Conservation (phyloP, 2,888 invertebrate species). For the Brachypterus glaber region DNA sequence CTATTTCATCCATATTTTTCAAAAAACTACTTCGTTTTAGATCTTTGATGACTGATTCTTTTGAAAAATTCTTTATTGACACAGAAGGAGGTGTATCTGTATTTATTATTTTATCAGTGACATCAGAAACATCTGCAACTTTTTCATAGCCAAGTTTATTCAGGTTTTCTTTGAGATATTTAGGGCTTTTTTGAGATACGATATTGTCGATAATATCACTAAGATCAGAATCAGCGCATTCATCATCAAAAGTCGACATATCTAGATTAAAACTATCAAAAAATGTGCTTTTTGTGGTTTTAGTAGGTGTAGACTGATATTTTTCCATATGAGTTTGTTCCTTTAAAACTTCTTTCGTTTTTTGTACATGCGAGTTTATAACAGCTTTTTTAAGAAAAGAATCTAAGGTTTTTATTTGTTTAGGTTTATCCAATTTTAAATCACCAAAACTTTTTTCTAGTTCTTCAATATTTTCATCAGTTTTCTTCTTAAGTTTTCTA, state of each 20-base stretch:
- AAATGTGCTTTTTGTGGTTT: conserved; percentile 14
- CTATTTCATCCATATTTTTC: neutral
- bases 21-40: too few species aligned
- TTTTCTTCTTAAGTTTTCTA: conserved; percentile 17
- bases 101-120: neutral
- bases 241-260: conserved; percentile 36
- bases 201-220: conserved; percentile 48
- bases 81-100: neutral
- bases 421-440: conserved; percentile 12
- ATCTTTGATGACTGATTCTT: too few species aligned
- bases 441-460: conserved; percentile 17
- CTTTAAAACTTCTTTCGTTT: conserved; percentile 23
- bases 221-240: conserved; percentile 40
- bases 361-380: conserved; percentile 27
- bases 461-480: conserved; percentile 12
- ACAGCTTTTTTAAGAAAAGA: conserved; percentile 28
- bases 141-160: conserved; percentile 5
- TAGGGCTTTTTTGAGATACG: conserved; percentile 30
- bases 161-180: conserved; percentile 22
- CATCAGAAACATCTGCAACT: neutral
- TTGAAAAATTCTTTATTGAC: too few species aligned
- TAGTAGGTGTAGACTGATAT: conserved; percentile 23
- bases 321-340: conserved; percentile 5
- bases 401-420: conserved; percentile 26
- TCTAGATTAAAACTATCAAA: conserved; percentile 24